Evolutionary conservation across 2,113 vertebrate genomes (phyloP).

Genomic region (Sander vitreus): DNA sequence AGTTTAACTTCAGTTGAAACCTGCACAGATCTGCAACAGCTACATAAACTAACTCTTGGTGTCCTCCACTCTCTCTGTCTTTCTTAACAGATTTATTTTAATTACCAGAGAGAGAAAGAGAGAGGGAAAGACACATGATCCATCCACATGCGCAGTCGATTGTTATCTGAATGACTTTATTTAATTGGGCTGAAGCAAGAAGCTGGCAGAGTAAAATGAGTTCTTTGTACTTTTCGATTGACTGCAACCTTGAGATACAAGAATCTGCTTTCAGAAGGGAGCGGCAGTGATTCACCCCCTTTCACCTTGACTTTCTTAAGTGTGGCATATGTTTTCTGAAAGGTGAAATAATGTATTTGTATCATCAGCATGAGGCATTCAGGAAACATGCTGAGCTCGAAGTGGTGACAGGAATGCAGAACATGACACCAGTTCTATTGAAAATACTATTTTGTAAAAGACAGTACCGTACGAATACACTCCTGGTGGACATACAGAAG

Average conservation of each 20-base stretch:
- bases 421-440: neutral
- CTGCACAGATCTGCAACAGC: neutral
- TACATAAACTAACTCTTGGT: neutral
- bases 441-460: neutral
- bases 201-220: constrained; percentile 24
- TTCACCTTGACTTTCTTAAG: constrained; percentile 42
- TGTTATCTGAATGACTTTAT: constrained; percentile 54
- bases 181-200: constrained; percentile 48
- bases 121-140: constrained; percentile 27
- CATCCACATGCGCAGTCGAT: constrained; percentile 20
- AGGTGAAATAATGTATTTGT: neutral
- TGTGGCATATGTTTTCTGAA: neutral
- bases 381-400: neutral
- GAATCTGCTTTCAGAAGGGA: constrained; percentile 15
- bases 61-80: neutral
- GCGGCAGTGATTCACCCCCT: neutral
- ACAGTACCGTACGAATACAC: no score
- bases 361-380: neutral
- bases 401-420: neutral
- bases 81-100: constrained; percentile 9
- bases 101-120: constrained; percentile 17
- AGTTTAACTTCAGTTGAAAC: neutral
- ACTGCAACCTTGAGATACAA: constrained; percentile 44
- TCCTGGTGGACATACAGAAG: neutral
- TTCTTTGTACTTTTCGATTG: constrained; percentile 62